phyloP scores from a whole-genome alignment of 2,888 invertebrate genomes.

The Malthinus seriepunctatus region DNA sequence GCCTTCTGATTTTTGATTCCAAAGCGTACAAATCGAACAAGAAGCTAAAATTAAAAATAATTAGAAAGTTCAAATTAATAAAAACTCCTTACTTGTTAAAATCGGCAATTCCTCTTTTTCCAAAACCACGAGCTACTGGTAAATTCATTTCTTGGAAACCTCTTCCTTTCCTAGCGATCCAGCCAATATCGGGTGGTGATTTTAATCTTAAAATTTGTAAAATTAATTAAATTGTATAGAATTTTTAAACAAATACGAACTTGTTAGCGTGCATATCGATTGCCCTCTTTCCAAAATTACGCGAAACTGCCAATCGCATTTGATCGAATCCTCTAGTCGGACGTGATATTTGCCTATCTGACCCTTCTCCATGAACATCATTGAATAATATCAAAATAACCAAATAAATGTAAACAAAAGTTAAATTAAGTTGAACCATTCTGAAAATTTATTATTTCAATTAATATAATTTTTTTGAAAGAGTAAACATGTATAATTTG shows the following conservation, averaged over 20 bases:
- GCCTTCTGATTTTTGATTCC: slow-evolving; percentile 37
- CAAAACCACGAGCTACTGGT: slow-evolving; percentile 68
- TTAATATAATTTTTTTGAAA: too few relatives aligned
- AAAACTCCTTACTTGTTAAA: slow-evolving; percentile 33
- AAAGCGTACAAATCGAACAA: slow-evolving; percentile 41
- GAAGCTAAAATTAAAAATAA: slow-evolving; percentile 36
- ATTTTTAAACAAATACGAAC: slow-evolving; percentile 20
- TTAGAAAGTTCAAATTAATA: too few relatives aligned
- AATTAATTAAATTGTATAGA: too few relatives aligned
- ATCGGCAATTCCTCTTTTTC: slow-evolving; percentile 57
- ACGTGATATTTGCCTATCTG: slow-evolving; percentile 59
- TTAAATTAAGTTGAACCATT: slow-evolving; percentile 34
- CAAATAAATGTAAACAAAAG: slow-evolving; percentile 39
- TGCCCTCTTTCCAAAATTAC: slow-evolving; percentile 68
- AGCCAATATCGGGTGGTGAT: slow-evolving; percentile 19
- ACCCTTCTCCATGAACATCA: slow-evolving; percentile 44
- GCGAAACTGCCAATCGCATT: slow-evolving; percentile 63
- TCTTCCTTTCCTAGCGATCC: slow-evolving; percentile 37
- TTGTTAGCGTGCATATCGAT: slow-evolving; percentile 47
- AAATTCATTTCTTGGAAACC: slow-evolving; percentile 67
- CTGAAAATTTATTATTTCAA: slow-evolving; percentile 22
- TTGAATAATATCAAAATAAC: slow-evolving; percentile 40
- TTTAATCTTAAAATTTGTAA: slow-evolving; percentile 3
- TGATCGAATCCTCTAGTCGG: slow-evolving; percentile 68
- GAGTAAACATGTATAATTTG: too few relatives aligned